Percentiles rank a stretch among this genome's conserved stretches.
Evolutionary conservation across 2,113 vertebrate species (phyloP).

Genomic region (Hepsetus odoe): DNA sequence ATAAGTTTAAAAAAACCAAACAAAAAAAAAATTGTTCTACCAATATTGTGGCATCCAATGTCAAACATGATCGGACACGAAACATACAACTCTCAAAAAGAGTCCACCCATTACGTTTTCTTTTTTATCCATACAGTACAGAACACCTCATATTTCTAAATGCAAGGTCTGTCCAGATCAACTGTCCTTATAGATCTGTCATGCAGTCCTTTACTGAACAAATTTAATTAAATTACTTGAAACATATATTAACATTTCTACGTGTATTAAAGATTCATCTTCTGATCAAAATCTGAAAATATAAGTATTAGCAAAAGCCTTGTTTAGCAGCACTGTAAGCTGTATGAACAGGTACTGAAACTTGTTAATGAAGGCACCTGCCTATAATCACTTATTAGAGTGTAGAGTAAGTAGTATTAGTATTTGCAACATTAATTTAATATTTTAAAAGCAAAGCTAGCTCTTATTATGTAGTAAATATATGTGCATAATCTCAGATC

Average conservation of each 20-base stretch:
- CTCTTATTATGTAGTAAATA: not conserved
- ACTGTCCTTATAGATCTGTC: constrained; percentile 22
- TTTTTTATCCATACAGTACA: not conserved
- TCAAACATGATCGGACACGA: constrained; percentile 53
- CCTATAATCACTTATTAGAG: not conserved
- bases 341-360: constrained; percentile 1
- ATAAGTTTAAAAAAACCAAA: constrained; percentile 59
- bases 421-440: not conserved
- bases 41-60: constrained; percentile 30
- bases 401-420: too few species aligned
- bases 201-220: constrained; percentile 32
- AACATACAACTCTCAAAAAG: constrained; percentile 61
- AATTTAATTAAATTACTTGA: not conserved
- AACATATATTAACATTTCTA: constrained; percentile 10
- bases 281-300: constrained; percentile 41
- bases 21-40: constrained; percentile 37
- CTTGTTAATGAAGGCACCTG: not conserved
- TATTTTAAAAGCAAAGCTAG: not conserved
- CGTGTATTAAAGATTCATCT: not conserved
- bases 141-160: not conserved
- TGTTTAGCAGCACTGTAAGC: constrained; percentile 37
- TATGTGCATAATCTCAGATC: not conserved
- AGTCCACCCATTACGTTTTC: not conserved
- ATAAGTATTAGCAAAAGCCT: constrained; percentile 16
- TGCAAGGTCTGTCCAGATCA: constrained; percentile 7